Conservation (phyloP, 2,888 invertebrate genomes). For the Hemithea aestivaria region DNA sequence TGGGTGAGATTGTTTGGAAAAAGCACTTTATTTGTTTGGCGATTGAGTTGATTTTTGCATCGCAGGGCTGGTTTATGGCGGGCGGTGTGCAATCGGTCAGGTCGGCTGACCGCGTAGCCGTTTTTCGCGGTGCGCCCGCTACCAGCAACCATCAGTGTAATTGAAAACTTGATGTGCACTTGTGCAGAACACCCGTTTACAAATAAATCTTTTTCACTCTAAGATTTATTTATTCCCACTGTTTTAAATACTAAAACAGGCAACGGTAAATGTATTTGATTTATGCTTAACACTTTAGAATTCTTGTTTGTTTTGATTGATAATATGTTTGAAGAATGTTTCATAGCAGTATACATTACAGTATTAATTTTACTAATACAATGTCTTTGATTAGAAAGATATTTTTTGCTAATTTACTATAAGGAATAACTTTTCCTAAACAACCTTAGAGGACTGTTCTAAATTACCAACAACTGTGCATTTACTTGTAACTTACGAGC, state of each 20-base stretch:
- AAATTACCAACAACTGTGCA: too few relatives aligned
- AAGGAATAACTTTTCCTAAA: too few relatives aligned
- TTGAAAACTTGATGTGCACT: slow-evolving; percentile 77
- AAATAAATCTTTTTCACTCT: slow-evolving; percentile 60
- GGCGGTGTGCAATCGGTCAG: slow-evolving; percentile 65
- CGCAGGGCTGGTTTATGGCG: slow-evolving; percentile 31
- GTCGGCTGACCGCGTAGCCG: slow-evolving; percentile 61
- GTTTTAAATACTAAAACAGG: slow-evolving; percentile 18
- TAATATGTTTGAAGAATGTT: too few relatives aligned
- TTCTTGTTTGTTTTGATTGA: too few relatives aligned
- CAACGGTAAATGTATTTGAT: slow-evolving; percentile 8
- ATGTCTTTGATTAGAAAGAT: too few relatives aligned
- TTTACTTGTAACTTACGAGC: too few relatives aligned
- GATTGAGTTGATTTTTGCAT: slow-evolving; percentile 48
- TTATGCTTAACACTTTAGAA: neutral
- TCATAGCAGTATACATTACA: too few relatives aligned
- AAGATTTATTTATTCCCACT: slow-evolving; percentile 32
- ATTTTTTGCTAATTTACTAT: too few relatives aligned
- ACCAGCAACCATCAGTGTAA: slow-evolving; percentile 71
- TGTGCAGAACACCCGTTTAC: slow-evolving; percentile 63
- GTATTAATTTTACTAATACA: too few relatives aligned
- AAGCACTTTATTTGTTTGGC: slow-evolving; percentile 52
- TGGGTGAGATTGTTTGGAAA: slow-evolving; percentile 41
- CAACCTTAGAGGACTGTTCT: too few relatives aligned
- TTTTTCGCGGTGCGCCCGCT: slow-evolving; percentile 65